These are phyloP conservation scores for Hypotaenidia okinawae DNA, from an alignment of 2,797 vertebrate species.

Conservation along the genomic window DNA sequence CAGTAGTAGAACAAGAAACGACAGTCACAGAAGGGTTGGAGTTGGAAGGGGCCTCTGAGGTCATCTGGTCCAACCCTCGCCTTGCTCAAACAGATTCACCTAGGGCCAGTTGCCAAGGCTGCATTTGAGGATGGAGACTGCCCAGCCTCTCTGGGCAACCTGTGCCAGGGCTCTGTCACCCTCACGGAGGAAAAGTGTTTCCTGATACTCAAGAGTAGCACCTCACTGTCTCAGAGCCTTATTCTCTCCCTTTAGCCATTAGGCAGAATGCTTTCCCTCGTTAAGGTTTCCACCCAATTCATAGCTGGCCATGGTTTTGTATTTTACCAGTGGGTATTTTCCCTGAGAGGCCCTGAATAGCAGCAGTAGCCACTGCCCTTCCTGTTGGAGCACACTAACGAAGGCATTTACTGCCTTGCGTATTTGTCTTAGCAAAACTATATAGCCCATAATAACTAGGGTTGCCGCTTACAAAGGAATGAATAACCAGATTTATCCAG, in stretches of 20 bases:
- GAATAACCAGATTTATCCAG: constrained; percentile 58
- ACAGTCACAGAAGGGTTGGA: background rate
- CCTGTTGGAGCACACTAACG: background rate
- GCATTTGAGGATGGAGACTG: background rate
- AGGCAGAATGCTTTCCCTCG: background rate
- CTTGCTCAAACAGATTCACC: background rate
- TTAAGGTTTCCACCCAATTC: background rate
- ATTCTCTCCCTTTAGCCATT: background rate
- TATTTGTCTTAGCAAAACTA: constrained; percentile 59
- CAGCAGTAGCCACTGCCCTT: constrained; percentile 38
- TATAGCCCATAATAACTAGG: constrained; percentile 32
- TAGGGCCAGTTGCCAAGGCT: background rate
- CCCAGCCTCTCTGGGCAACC: background rate
- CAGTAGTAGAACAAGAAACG: background rate
- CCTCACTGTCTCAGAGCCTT: background rate
- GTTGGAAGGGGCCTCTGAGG: background rate
- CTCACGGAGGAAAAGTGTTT: background rate
- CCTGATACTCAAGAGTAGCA: background rate
- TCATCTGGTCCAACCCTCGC: background rate
- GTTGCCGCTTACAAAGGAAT: constrained; percentile 15
- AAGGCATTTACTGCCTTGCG: constrained; percentile 48
- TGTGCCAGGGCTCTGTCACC: background rate
- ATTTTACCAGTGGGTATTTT: background rate
- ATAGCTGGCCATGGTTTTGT: accelerated
- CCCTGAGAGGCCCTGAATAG: background rate